These are phyloP conservation scores for Monoplex corrugatus DNA, from an alignment of 2,888 invertebrate species.

Conservation along the genomic window DNA sequence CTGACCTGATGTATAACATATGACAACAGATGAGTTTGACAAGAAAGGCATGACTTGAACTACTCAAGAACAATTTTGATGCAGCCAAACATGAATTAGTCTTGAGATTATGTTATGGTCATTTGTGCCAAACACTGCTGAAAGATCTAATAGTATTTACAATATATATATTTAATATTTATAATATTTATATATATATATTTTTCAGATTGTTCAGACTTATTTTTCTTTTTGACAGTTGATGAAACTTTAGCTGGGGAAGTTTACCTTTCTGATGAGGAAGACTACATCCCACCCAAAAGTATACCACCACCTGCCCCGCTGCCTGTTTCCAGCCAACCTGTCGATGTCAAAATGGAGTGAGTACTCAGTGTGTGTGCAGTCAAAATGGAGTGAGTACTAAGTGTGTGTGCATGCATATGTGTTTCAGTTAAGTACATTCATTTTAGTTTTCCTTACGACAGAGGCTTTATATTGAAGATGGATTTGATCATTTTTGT, in stretches of 20 bases:
- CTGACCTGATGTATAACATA: too few relatives aligned
- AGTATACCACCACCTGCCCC: slow-evolving; percentile 62
- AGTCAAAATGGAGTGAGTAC: slow-evolving; percentile 81
- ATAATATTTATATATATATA: neutral
- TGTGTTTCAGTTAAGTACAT: neutral
- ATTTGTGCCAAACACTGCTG: too few relatives aligned
- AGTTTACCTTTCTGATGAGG: slow-evolving; percentile 81
- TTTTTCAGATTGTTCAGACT: neutral
- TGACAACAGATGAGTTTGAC: too few relatives aligned
- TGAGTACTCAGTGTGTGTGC: slow-evolving; percentile 66
- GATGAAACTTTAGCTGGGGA: slow-evolving; percentile 68
- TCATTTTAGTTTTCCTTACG: too few relatives aligned
- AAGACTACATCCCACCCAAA: slow-evolving; percentile 65
- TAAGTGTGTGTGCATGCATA: neutral
- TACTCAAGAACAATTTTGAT: too few relatives aligned
- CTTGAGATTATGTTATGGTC: too few relatives aligned
- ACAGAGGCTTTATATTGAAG: too few relatives aligned
- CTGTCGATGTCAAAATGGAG: slow-evolving; percentile 80
- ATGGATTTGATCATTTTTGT: too few relatives aligned
- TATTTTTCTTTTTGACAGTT: neutral
- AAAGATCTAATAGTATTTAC: too few relatives aligned
- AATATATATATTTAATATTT: too few relatives aligned
- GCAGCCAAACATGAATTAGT: too few relatives aligned
- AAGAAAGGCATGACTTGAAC: too few relatives aligned
- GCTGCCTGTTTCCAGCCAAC: slow-evolving; percentile 54